Base-by-base conservation (phyloP, 2,113 vertebrate species). In the Pithys albifrons region DNA sequence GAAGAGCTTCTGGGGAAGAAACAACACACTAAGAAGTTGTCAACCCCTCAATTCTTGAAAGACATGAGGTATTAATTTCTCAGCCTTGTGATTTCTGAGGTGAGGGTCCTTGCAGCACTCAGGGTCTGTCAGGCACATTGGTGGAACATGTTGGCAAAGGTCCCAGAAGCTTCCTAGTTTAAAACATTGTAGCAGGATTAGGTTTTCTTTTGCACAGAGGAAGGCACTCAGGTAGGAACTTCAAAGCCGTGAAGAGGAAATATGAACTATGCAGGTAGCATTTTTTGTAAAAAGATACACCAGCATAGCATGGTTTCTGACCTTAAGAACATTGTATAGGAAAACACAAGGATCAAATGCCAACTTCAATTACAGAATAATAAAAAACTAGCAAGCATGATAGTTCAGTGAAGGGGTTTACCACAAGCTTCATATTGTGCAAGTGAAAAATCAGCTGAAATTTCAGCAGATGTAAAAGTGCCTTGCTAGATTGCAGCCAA, bases 231-330 rank as follows among this genome's bases (percentile, higher is more conserved):
- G 17, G 23, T 35, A 54, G 33, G 23, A 19, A 46, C 9, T 33
- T 74, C 3, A 6, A 88, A 90, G 45, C 8, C 51, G 45, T 51
- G 20, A 46, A 46, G 6, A 28, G 12, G 43, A 82, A 33, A 39
- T 15, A 65, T 1, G 13, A 89, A 87, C 57, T 69, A 20, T 5
- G 10, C 49, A 81, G 20, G 27, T 19, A 78, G 35, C 14, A 78
- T 22, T 31, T 74, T 64, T 72, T 46, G 22, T 23, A 43, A 31
- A 59, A 64, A 51, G 23, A 55, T 52, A 65, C 4, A 77, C 7
- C 35, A 75, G n/a, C 51, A 57, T 22, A 46, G 28, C 0, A 0
- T 22, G 5, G 9, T n/a, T 84, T 85, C 33, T 57, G 57, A 48
- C 66, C 31, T 91, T 72, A 67, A 46, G 52, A 91, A 35, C 7